phyloP scores from a whole-genome alignment of 2,113 vertebrate species.

The Clinocottus analis region DNA sequence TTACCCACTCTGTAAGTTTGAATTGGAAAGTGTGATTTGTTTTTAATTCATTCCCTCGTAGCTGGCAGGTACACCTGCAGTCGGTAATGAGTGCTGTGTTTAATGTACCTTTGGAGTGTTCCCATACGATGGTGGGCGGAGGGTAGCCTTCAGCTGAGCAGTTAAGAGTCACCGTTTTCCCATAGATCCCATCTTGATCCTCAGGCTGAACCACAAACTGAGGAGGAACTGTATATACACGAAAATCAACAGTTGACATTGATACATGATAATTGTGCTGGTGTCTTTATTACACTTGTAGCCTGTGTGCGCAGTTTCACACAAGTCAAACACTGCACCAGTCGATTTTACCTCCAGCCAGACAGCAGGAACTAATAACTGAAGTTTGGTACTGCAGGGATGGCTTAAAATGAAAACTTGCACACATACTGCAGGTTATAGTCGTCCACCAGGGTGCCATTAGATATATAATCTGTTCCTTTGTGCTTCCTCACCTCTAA shows the following conservation, averaged over 20 bases:
- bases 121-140: constrained; percentile 97
- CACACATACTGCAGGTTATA: constrained; percentile 17
- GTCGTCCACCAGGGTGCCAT: constrained; percentile 15
- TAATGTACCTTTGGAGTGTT: constrained; percentile 95
- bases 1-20: not conserved
- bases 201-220: constrained; percentile 98
- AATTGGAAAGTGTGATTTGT: not conserved
- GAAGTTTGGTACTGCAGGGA: constrained; percentile 8
- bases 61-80: not conserved
- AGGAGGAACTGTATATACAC: constrained; percentile 88
- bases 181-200: constrained; percentile 97
- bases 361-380: constrained; percentile 17
- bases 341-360: not conserved
- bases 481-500: constrained; percentile 87
- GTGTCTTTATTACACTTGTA: not conserved
- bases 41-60: not conserved
- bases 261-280: not conserved
- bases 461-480: constrained; percentile 1
- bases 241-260: constrained; percentile 25
- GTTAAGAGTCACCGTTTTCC: constrained; percentile 97
- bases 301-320: not conserved
- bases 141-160: constrained; percentile 98
- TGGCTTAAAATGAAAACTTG: constrained; percentile 30
- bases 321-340: not conserved
- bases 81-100: constrained; percentile 3